Evolutionary conservation across 2,888 invertebrate genomes (phyloP), one percentile per base, ranked within the genome.

Genomic region (Calameuta idolon): DNA sequence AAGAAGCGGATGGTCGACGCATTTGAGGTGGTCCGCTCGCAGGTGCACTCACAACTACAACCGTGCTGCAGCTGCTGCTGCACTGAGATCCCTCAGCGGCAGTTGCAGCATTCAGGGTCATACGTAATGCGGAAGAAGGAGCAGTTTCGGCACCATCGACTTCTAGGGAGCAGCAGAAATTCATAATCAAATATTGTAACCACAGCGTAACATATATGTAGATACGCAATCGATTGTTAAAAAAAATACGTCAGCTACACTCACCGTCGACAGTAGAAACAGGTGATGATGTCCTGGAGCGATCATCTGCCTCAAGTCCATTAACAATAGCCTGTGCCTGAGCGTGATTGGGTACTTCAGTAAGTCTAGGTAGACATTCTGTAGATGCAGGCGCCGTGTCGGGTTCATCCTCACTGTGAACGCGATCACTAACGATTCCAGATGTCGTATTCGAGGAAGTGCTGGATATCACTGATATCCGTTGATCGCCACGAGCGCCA

Each of bases 381-480:
- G 96, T 96, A 1, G 97, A 97, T 4, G 96, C 96, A n/a, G 96
- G 96, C 33, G 96, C 96, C 11, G 96, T 97, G 92, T 97, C 97
- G 88, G 97, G 94, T 92, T 98, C 98, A 90, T 98, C 98, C 92
- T 98, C 96, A 77, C 97, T 98, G 91, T 98, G 98, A 78, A 98
- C 97, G 85, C 98, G 95, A 91, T 98, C 98, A 91, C 98, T 98
- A 74, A 98, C 98, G 86, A 98, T 98, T 79, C 98, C 98, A 40
- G 98, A 98, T 34, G 98, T 98, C 69, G 98, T 98, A 90, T 98
- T 98, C n/a, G 98, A 98, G 87, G 98, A 98, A 71, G 98, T 97
- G 87, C 96, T 97, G 80, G 97, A 97, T 89, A 98, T 97, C 40
- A 98, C 96, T 78, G 97, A 97, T 90, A 96, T 96, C 86, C 97